Evolutionary conservation across 1,140 invertebrate genomes (phyloP).

Genomic region (Notospermus geniculatus): DNA sequence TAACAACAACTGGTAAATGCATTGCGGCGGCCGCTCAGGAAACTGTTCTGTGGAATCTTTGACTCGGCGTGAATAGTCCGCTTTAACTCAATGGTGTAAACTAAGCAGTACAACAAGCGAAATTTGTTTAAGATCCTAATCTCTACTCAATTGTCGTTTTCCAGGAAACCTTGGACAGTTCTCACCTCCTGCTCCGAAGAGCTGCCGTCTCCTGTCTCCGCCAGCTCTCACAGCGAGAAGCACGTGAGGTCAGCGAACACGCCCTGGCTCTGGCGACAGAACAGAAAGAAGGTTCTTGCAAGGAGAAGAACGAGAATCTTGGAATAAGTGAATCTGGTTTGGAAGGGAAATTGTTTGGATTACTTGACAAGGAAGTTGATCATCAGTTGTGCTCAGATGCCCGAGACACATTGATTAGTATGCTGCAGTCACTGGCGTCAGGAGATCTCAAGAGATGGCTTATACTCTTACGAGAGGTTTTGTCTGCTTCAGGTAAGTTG

Average conservation of each 20-base stretch:
- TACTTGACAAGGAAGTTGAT: constrained; percentile 93
- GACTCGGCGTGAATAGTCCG: no score
- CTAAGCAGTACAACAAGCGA: no score
- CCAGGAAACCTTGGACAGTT: constrained; percentile 78
- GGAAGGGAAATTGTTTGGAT: constrained; percentile 87
- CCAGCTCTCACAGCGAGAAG: constrained; percentile 93
- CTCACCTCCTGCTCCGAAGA: constrained; percentile 85
- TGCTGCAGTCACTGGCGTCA: constrained; percentile 78
- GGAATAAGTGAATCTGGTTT: constrained; percentile 69
- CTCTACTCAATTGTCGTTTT: constrained; percentile 30
- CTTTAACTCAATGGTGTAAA: no score
- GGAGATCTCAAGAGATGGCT: constrained; percentile 80
- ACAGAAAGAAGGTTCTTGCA: constrained; percentile 18
- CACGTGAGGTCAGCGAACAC: constrained; percentile 91
- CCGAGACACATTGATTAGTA: constrained; percentile 87
- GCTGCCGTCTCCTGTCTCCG: constrained; percentile 92
- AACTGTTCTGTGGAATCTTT: no score
- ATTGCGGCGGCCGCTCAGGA: no score
- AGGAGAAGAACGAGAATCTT: constrained; percentile 21
- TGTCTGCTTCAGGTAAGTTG: constrained; percentile 77
- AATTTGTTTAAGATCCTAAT: no score
- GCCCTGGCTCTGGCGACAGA: constrained; percentile 67
- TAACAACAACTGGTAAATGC: no score
- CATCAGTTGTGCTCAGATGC: constrained; percentile 75
- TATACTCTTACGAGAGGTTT: constrained; percentile 88